These are phyloP conservation scores for Rhizoglyphus robini DNA, from an alignment of 1,140 invertebrate genomes.

Conservation along the genomic window DNA sequence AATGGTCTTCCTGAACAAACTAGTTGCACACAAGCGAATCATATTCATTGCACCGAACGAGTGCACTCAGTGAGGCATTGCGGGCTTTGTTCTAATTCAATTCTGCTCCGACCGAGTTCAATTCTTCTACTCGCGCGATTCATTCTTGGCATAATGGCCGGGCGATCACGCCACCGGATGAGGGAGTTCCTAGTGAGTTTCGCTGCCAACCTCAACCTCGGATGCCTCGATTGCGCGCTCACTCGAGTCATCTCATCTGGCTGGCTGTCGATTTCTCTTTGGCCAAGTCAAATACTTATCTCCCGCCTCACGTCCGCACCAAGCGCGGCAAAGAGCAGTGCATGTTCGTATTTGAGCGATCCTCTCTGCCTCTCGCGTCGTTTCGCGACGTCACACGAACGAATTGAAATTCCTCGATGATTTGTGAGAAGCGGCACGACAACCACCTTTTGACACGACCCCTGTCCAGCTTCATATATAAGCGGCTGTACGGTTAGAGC, in stretches of 20 bases:
- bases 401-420: conserved; percentile 10
- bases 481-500: conserved; percentile 5
- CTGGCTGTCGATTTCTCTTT: neutral
- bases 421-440: neutral
- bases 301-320: neutral
- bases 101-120: too few species aligned
- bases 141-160: neutral
- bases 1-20: too few species aligned
- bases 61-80: too few species aligned
- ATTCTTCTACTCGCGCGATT: too few species aligned
- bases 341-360: neutral
- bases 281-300: neutral
- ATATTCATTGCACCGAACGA: too few species aligned
- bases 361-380: neutral
- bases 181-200: neutral
- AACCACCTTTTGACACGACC: conserved; percentile 10
- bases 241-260: neutral
- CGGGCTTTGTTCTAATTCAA: too few species aligned
- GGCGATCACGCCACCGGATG: conserved; percentile 8
- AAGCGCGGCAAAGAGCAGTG: neutral
- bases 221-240: neutral
- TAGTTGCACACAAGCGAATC: too few species aligned
- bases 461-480: neutral
- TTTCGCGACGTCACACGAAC: neutral
- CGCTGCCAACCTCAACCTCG: neutral